Conservation (phyloP, 2,797 vertebrate genomes). For the Heliangelus exortis region DNA sequence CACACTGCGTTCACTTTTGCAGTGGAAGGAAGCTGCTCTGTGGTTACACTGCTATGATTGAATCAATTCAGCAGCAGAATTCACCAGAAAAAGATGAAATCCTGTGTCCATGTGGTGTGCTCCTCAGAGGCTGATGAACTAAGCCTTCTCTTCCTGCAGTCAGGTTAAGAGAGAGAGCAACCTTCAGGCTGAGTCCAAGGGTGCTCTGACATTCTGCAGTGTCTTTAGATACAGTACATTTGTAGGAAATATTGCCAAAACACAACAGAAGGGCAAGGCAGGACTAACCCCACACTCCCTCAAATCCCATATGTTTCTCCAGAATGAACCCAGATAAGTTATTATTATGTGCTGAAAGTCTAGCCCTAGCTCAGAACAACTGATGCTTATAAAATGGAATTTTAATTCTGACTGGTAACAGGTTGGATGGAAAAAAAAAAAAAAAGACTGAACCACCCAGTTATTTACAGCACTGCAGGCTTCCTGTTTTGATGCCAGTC, state of each 20-base stretch:
- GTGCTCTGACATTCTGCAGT: neutral
- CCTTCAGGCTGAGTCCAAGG: neutral
- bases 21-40: neutral
- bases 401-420: slow-evolving; percentile 23
- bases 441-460: neutral
- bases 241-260: neutral
- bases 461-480: slow-evolving; percentile 51
- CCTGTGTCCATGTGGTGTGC: neutral
- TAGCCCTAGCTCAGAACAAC: neutral
- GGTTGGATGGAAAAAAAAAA: neutral
- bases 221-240: neutral
- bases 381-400: neutral
- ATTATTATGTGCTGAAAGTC: neutral
- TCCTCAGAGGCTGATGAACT: neutral
- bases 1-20: neutral
- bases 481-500: slow-evolving; percentile 58
- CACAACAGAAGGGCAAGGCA: slow-evolving; percentile 1
- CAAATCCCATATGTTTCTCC: neutral
- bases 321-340: neutral
- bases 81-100: neutral
- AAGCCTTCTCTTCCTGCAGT: neutral
- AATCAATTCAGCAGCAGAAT: neutral
- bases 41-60: neutral
- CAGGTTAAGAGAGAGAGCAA: neutral
- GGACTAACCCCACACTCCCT: neutral